Evolutionary conservation across 2,797 vertebrate species (phyloP), one percentile per base, ranked within the genome.

Genomic region (Notolepis coatsorum): DNA sequence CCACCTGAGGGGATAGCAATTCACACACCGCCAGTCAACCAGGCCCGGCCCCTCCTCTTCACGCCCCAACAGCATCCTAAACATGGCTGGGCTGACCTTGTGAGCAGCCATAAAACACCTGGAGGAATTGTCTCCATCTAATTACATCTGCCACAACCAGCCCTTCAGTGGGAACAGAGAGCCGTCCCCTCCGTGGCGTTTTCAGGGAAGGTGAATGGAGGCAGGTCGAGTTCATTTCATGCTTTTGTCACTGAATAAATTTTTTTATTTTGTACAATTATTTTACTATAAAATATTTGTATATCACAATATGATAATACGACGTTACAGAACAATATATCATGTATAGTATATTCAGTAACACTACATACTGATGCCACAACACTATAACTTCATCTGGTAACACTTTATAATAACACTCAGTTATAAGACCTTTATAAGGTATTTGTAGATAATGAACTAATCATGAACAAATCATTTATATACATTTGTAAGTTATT

Each of bases 31-130:
- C 55, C 77, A 84, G 78, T 79, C 80, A 82, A 80, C 74, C 74
- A 57, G 61, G 67, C 24, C 52, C 48, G 7, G 45, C 80, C 79
- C 77, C 79, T 83, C 84, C 75, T 82, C 80, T 88, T 90, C 87
- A 92, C 69, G 86, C 79, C 68, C 84, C 79, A 81, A 73, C 30
- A 46, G 71, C 79, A 77, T 87, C 86, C 88, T 86, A 88, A 91
- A 91, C 90, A 90, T 84, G 82, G 80, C 87, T 84, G 81, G 24
- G 60, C 79, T 89, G 88, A 92, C 91, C 91, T 92, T 93, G 91
- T 45, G 62, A 85, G 83, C 74, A 79, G 80, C 82, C 69, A 83
- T 91, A 91, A 88, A 93, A 91, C 89, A 93, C 89, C 91, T 91
- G 89, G 88, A 87, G 90, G 88, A 89, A 86, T 89, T 87, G 65